Evolutionary conservation across 2,113 vertebrate genomes (phyloP).

Genomic region (Tonatia bakeri): DNA sequence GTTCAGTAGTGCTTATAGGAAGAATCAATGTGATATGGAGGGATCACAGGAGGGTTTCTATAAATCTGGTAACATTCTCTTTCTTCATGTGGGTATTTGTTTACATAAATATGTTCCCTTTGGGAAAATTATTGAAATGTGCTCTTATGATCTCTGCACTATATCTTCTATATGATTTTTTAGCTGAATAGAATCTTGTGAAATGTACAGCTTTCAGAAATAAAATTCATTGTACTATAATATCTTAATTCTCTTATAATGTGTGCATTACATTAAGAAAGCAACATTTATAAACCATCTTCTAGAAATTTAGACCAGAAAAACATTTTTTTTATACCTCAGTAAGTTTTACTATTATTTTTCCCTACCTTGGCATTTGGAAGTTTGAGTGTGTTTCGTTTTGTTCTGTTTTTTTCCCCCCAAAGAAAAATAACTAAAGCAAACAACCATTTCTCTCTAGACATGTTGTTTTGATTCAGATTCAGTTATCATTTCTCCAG

Average conservation of each 20-base stretch:
- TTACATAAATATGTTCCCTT: background rate
- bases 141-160: background rate
- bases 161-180: background rate
- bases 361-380: background rate
- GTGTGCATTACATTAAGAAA: background rate
- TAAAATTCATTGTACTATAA: background rate
- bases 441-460: background rate
- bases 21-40: background rate
- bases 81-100: background rate
- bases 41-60: background rate
- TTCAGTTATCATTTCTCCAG: background rate
- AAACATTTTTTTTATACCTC: background rate
- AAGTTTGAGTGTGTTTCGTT: background rate
- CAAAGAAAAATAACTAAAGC: background rate
- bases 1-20: background rate
- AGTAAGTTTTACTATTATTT: background rate
- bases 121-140: background rate
- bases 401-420: background rate
- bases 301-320: background rate
- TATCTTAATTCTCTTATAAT: background rate
- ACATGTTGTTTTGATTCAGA: background rate
- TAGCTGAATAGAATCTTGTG: background rate
- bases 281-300: background rate
- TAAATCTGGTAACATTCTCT: background rate
- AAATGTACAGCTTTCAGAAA: background rate